Percentiles rank a stretch among this genome's conserved stretches.
Evolutionary conservation across 2,113 vertebrate genomes (phyloP).

Genomic region (Anseranas semipalmata): DNA sequence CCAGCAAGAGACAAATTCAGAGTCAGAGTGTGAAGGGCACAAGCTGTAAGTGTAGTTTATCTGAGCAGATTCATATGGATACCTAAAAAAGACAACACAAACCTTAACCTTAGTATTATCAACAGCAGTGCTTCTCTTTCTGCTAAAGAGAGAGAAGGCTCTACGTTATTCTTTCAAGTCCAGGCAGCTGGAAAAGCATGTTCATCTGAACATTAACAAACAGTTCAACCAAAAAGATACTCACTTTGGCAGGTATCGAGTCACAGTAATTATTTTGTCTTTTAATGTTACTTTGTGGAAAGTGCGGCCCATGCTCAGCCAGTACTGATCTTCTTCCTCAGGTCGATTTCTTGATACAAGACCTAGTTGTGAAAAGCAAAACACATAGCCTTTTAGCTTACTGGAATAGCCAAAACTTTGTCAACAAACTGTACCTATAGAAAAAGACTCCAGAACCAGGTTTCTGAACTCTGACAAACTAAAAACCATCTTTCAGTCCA

Average conservation of each 20-base stretch:
- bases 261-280: slow-evolving; percentile 98
- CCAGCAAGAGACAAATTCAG: slow-evolving; percentile 94
- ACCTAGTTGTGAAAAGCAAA: slow-evolving; percentile 72
- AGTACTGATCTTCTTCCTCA: slow-evolving; percentile 92
- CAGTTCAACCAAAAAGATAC: slow-evolving; percentile 37
- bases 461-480: not conserved
- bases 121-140: not conserved
- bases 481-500: not conserved
- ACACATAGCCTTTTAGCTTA: not conserved
- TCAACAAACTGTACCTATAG: not conserved
- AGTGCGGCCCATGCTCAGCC: slow-evolving; percentile 98
- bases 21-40: slow-evolving; percentile 91
- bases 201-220: not conserved
- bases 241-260: slow-evolving; percentile 97
- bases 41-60: slow-evolving; percentile 96
- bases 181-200: not conserved
- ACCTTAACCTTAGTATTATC: not conserved
- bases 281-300: slow-evolving; percentile 97
- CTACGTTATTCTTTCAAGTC: not conserved
- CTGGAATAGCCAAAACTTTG: not conserved
- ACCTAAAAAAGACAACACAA: slow-evolving; percentile 74
- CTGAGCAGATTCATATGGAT: slow-evolving; percentile 93
- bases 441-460: not conserved
- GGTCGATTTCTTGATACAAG: slow-evolving; percentile 89
- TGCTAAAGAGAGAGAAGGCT: not conserved